phyloP scores from a whole-genome alignment of 2,797 vertebrate species.

The Lophius americanus region DNA sequence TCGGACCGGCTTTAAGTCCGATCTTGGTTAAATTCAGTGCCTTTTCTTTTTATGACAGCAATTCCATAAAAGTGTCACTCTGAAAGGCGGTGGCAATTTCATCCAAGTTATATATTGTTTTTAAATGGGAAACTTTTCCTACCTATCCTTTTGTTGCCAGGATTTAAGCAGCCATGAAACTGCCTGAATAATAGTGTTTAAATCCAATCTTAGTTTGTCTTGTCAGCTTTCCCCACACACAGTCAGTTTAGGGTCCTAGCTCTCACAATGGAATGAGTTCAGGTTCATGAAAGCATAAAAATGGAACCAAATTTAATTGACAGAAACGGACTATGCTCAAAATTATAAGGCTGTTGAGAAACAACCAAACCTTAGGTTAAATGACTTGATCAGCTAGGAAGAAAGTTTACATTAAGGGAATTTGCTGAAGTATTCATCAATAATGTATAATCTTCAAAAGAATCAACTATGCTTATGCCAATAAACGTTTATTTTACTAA shows the following conservation, averaged over 20 bases:
- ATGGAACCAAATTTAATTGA: slow-evolving; percentile 26
- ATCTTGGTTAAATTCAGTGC: slow-evolving; percentile 88
- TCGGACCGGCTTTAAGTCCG: slow-evolving; percentile 84
- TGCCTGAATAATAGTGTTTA: slow-evolving; percentile 95
- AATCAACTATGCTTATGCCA: neutral
- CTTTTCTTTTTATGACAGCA: slow-evolving; percentile 82
- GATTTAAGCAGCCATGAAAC: slow-evolving; percentile 97
- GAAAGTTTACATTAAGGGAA: neutral
- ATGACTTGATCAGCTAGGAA: neutral
- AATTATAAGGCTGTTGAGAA: slow-evolving; percentile 9
- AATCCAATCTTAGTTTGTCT: slow-evolving; percentile 91
- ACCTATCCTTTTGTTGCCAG: slow-evolving; percentile 77
- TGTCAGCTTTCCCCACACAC: slow-evolving; percentile 61
- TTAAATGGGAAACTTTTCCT: slow-evolving; percentile 82
- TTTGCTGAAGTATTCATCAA: neutral
- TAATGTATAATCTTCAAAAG: neutral
- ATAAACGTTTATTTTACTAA: neutral
- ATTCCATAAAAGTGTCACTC: slow-evolving; percentile 91
- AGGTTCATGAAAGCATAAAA: slow-evolving; percentile 43
- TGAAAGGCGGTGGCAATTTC: slow-evolving; percentile 85
- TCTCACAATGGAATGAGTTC: slow-evolving; percentile 25
- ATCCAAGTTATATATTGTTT: slow-evolving; percentile 91
- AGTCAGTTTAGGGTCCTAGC: too few species aligned
- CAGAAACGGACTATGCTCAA: slow-evolving; percentile 3
- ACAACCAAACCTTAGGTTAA: neutral